These are phyloP conservation scores for Dyspetes luteomarginatus DNA, from an alignment of 2,888 invertebrate genomes.

Conservation along the genomic window DNA sequence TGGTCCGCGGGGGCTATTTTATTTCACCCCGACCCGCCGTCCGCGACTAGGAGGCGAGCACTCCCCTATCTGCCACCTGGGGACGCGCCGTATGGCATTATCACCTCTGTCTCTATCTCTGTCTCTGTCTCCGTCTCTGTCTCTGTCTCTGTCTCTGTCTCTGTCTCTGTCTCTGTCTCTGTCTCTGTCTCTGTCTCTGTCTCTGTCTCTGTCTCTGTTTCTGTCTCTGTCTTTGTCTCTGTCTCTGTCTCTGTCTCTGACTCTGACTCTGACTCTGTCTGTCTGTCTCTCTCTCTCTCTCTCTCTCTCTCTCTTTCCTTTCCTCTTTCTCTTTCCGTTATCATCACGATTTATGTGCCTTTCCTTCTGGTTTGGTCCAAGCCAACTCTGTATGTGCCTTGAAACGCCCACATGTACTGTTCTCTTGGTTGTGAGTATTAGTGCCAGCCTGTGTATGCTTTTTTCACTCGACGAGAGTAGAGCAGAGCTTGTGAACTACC, in stretches of 20 bases:
- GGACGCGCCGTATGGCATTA: too few relatives aligned
- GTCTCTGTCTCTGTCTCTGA: conserved; percentile 70
- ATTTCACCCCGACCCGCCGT: too few relatives aligned
- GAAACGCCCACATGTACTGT: conserved; percentile 25
- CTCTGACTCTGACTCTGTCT: conserved; percentile 62
- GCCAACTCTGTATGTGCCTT: not conserved
- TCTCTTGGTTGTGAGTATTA: conserved; percentile 19
- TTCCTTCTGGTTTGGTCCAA: conserved; percentile 28
- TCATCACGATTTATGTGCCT: conserved; percentile 39
- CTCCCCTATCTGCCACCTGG: too few relatives aligned
- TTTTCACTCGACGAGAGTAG: conserved; percentile 44
- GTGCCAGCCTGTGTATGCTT: conserved; percentile 16
- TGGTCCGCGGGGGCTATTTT: too few relatives aligned
- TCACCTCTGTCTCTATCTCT: conserved; percentile 70
- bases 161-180: conserved; percentile 67
- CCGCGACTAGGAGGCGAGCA: too few relatives aligned
- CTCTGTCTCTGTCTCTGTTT: conserved; percentile 65
- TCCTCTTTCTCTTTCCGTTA: conserved; percentile 8
- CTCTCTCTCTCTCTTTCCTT: conserved; percentile 32
- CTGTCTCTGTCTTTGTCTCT: conserved; percentile 64
- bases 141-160: conserved; percentile 70
- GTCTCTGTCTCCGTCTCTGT: conserved; percentile 66
- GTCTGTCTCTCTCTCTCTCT: conserved; percentile 61
- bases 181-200: conserved; percentile 70
- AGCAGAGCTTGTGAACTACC: conserved; percentile 35